Conservation (phyloP, 2,797 vertebrate species). For the Sylvilagus floridanus region DNA sequence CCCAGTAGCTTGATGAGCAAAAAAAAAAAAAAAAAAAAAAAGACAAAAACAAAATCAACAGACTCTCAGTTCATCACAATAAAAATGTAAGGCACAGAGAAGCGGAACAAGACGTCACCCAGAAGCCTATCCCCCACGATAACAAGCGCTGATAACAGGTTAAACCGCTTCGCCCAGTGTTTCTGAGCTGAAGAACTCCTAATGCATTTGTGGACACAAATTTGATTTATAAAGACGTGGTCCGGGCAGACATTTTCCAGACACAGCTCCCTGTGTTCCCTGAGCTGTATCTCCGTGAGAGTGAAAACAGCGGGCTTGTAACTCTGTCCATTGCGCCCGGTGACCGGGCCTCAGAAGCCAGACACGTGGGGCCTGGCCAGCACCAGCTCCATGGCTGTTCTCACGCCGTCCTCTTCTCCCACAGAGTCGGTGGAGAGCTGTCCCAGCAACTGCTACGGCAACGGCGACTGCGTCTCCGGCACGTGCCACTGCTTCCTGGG, state of each 20-base stretch:
- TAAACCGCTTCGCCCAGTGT: neutral
- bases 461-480: slow-evolving; percentile 96
- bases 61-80: neutral
- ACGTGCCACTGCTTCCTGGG: slow-evolving; percentile 98
- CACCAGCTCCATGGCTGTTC: neutral
- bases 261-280: neutral
- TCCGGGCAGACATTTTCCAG: neutral
- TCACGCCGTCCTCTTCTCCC: slow-evolving; percentile 69
- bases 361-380: neutral
- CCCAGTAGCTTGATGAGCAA: neutral
- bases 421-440: slow-evolving; percentile 98
- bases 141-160: neutral
- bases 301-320: neutral
- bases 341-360: neutral
- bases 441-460: slow-evolving; percentile 98
- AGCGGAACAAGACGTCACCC: neutral
- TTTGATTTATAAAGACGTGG: neutral
- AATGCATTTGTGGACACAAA: neutral
- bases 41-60: no score
- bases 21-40: neutral
- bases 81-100: neutral
- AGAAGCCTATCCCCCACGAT: neutral
- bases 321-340: neutral
- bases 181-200: neutral
- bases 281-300: neutral